Evolutionary conservation across 2,797 vertebrate species (phyloP).

Genomic region (Oreortyx pictus): DNA sequence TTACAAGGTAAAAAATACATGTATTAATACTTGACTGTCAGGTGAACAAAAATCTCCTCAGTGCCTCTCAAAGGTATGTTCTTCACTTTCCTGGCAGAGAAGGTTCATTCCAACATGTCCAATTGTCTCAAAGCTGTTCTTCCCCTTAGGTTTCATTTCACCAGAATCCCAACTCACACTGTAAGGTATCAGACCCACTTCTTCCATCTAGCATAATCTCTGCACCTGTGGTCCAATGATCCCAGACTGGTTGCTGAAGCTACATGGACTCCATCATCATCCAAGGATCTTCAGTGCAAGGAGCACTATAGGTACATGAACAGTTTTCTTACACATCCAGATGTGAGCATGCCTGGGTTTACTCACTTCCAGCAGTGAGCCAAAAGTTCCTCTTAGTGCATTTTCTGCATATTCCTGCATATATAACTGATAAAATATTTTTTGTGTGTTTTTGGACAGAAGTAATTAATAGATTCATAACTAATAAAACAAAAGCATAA

Average conservation of each 20-base stretch:
- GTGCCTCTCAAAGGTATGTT: not conserved
- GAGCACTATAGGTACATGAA: not conserved
- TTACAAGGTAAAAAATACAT: not conserved
- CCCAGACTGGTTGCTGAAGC: not conserved
- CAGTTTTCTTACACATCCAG: not conserved
- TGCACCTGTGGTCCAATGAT: not conserved
- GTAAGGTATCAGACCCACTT: not conserved
- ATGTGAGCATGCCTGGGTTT: too few relatives aligned
- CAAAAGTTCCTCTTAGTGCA: not conserved
- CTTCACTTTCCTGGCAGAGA: not conserved
- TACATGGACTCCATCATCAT: fast-evolving
- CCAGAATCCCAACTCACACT: fast-evolving
- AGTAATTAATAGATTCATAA: not conserved
- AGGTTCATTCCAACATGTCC: not conserved
- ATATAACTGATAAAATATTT: not conserved
- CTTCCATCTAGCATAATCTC: fast-evolving
- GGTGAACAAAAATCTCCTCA: not conserved
- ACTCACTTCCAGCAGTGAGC: not conserved
- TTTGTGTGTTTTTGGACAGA: not conserved
- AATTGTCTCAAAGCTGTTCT: not conserved
- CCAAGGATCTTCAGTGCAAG: not conserved
- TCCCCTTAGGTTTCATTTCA: not conserved
- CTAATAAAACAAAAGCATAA: not conserved
- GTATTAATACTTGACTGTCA: not conserved
- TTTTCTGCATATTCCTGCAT: not conserved